A percentile compares a stretch with the other conserved stretches of the same genome.
These are phyloP conservation scores for Melanostoma mellinum DNA, from an alignment of 2,888 invertebrate species.

Conservation along the genomic window DNA sequence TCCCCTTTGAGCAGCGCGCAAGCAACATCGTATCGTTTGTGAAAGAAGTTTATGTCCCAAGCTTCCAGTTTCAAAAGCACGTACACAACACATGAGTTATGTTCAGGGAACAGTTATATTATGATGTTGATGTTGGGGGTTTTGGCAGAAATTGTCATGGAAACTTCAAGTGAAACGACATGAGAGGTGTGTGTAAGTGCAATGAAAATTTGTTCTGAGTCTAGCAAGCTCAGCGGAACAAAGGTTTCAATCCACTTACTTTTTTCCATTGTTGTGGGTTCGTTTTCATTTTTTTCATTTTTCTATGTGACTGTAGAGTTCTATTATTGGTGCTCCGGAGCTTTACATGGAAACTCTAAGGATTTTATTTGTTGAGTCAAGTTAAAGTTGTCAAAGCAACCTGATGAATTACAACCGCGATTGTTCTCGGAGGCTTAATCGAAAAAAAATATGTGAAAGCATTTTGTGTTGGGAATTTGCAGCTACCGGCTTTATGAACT, in stretches of 20 bases:
- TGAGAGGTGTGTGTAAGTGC: constrained; percentile 9
- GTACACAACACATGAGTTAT: neutral
- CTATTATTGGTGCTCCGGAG: constrained; percentile 25
- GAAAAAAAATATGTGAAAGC: no score
- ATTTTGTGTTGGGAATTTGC: no score
- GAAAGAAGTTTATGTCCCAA: no score
- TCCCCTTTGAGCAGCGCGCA: constrained; percentile 1
- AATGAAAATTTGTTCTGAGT: neutral
- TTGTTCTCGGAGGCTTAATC: no score
- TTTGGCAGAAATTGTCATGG: constrained; percentile 41
- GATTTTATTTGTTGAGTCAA: constrained; percentile 22
- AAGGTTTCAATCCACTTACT: constrained; percentile 31
- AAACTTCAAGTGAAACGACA: constrained; percentile 34
- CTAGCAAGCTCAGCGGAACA: neutral
- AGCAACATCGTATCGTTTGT: no score
- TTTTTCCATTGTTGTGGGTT: constrained; percentile 37
- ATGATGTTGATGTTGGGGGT: constrained; percentile 20
- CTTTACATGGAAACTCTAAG: neutral
- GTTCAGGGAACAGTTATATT: neutral
- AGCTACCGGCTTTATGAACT: no score
- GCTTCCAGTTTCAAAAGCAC: neutral
- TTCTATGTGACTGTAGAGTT: neutral
- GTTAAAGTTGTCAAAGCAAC: neutral
- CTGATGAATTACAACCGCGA: no score
- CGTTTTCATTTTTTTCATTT: constrained; percentile 7